A percentile compares a stretch with the other conserved stretches of the same genome.
Evolutionary conservation across 2,113 vertebrate species (phyloP).

Genomic region (Sylvia atricapilla): DNA sequence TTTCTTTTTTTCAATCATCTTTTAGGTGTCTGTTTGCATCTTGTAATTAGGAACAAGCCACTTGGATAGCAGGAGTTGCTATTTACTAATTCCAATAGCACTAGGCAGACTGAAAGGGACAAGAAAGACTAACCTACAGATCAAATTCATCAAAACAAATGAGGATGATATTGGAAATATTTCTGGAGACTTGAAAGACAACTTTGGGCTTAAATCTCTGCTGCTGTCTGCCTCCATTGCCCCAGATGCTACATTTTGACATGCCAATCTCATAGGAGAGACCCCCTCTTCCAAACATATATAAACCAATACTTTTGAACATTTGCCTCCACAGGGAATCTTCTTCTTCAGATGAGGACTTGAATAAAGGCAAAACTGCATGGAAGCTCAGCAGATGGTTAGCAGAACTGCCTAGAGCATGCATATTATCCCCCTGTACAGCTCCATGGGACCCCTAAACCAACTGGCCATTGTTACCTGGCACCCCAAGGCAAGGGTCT

Average conservation of each 20-base stretch:
- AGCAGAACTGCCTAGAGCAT: neutral
- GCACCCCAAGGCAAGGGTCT: neutral
- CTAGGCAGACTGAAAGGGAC: neutral
- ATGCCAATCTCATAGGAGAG: neutral
- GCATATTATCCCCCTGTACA: accelerated
- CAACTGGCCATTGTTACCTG: neutral
- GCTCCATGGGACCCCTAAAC: neutral
- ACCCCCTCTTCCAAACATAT: neutral
- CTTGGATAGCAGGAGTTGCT: neutral
- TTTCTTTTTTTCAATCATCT: neutral
- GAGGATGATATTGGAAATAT: neutral
- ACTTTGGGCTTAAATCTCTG: neutral
- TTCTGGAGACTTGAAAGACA: neutral
- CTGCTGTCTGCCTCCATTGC: neutral
- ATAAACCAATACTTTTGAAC: neutral
- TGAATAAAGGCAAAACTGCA: neutral
- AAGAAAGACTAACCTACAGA: neutral
- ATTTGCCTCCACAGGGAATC: neutral
- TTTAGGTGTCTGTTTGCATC: neutral
- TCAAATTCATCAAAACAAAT: neutral
- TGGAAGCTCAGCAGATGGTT: neutral
- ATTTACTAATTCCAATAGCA: neutral
- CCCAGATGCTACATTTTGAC: neutral
- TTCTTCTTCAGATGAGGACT: neutral
- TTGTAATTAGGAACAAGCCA: neutral